Conservation (phyloP, 2,888 invertebrate genomes). For the Ctenicera cuprea region DNA sequence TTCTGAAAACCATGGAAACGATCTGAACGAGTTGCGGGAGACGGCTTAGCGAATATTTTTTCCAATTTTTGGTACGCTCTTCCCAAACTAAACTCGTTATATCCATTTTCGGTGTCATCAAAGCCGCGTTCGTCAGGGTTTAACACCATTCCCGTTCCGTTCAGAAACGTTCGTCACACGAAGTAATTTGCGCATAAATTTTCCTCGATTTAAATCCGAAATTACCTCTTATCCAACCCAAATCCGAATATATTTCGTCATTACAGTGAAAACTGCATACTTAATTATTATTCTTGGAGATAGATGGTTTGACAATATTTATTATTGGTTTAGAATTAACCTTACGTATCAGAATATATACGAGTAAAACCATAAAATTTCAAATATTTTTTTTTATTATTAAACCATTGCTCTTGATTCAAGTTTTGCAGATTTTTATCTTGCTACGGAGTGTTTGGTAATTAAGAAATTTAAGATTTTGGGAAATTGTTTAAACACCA, state of each 20-base stretch:
- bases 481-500: no score
- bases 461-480: no score
- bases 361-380: no score
- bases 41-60: slow-evolving; percentile 10
- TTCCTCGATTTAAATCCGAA: slow-evolving; percentile 21
- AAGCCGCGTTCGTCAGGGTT: slow-evolving; percentile 11
- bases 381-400: no score
- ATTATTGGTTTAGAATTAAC: no score
- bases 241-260: slow-evolving; percentile 6
- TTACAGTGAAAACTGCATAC: not conserved
- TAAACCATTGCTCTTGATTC: no score
- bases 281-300: not conserved
- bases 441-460: no score
- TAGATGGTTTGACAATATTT: not conserved
- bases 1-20: not conserved
- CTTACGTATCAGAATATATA: no score
- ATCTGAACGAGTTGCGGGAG: not conserved
- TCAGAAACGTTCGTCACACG: slow-evolving; percentile 19
- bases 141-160: slow-evolving; percentile 17
- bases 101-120: slow-evolving; percentile 17
- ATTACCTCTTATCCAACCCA: slow-evolving; percentile 19
- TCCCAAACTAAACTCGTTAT: slow-evolving; percentile 19
- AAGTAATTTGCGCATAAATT: slow-evolving; percentile 27
- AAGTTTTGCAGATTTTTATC: no score
- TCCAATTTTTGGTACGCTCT: slow-evolving; percentile 10